phyloP scores from a whole-genome alignment of 2,797 vertebrate genomes.

The Tinamus major region DNA sequence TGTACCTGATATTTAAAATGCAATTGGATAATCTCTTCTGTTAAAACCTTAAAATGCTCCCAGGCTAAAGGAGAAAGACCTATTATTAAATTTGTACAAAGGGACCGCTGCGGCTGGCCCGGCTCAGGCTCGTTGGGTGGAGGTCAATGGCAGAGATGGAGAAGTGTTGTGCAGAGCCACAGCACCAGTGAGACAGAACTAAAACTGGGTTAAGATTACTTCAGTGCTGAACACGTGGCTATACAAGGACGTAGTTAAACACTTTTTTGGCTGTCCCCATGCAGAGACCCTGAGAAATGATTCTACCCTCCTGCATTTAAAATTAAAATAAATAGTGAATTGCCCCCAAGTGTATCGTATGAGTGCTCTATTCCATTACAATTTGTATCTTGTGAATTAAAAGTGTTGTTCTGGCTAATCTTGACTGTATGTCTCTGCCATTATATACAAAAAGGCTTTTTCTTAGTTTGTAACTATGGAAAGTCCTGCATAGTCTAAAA shows the following conservation, averaged over 20 bases:
- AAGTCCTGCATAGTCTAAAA: not conserved
- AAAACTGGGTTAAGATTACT: not conserved
- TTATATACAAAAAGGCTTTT: not conserved
- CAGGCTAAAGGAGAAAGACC: not conserved
- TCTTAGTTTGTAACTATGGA: not conserved
- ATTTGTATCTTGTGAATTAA: fast-evolving
- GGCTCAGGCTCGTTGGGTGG: fast-evolving
- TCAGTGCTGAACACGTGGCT: not conserved
- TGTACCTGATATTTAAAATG: not conserved
- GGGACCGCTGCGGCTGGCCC: not conserved
- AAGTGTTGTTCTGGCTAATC: not conserved
- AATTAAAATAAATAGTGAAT: not conserved
- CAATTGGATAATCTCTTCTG: not conserved
- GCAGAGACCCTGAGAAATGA: not conserved
- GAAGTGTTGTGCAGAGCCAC: not conserved
- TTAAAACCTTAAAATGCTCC: not conserved
- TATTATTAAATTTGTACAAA: not conserved
- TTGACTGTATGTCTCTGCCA: not conserved
- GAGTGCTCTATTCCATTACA: not conserved
- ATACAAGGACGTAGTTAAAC: fast-evolving
- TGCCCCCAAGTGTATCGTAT: not conserved
- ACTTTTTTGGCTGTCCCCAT: not conserved
- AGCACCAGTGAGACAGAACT: not conserved
- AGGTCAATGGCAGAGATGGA: not conserved
- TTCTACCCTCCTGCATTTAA: not conserved